Conservation (phyloP, 2,888 invertebrate species). For the Limnephilus rhombicus region DNA sequence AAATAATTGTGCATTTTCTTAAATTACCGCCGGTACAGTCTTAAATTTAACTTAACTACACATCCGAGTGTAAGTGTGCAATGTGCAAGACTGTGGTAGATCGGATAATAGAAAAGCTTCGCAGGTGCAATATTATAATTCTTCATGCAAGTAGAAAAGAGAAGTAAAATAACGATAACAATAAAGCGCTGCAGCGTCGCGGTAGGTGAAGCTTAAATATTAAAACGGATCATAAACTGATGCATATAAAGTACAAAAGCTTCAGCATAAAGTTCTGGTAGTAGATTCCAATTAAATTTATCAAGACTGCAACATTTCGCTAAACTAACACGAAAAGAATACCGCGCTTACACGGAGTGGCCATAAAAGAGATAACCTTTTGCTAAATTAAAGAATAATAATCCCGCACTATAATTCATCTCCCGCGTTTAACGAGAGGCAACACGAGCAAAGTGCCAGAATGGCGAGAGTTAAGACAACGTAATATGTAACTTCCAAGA, state of each 20-base stretch:
- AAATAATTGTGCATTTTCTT: no score
- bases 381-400: slow-evolving; percentile 53
- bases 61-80: background rate
- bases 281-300: slow-evolving; percentile 47
- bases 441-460: slow-evolving; percentile 37
- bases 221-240: slow-evolving; percentile 37
- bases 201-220: slow-evolving; percentile 13
- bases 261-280: background rate
- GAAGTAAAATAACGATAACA: background rate
- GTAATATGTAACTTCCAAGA: slow-evolving; percentile 37
- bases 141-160: background rate
- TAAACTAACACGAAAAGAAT: slow-evolving; percentile 40
- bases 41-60: background rate
- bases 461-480: slow-evolving; percentile 31
- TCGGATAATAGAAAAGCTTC: background rate
- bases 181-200: background rate
- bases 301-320: slow-evolving; percentile 33
- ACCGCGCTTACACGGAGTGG: slow-evolving; percentile 8
- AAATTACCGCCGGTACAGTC: no score
- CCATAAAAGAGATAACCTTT: slow-evolving; percentile 53
- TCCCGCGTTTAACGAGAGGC: slow-evolving; percentile 41
- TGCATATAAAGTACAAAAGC: slow-evolving; percentile 6
- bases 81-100: background rate
- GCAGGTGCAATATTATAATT: background rate
- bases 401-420: slow-evolving; percentile 37